These are phyloP conservation scores for Allolobophora icterica DNA, from an alignment of 2,888 invertebrate genomes.

Conservation along the genomic window DNA sequence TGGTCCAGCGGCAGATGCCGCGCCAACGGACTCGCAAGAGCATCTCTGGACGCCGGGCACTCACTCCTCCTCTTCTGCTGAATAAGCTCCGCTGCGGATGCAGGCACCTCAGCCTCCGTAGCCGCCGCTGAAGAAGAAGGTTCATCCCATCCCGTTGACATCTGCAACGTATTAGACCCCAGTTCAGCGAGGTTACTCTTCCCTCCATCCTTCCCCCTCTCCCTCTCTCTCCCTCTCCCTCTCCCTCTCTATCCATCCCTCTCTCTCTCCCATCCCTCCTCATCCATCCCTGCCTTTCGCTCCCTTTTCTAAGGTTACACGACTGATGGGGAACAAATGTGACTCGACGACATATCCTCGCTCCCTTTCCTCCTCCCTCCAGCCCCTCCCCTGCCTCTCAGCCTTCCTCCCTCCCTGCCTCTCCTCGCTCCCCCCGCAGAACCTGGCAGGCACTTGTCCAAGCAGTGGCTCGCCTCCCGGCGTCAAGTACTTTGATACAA, in stretches of 20 bases:
- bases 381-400: neutral
- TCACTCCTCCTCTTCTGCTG: slow-evolving; percentile 2
- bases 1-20: neutral
- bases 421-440: neutral
- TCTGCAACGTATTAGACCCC: too few relatives aligned
- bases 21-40: neutral
- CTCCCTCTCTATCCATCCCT: neutral
- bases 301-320: slow-evolving; percentile 9
- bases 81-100: neutral
- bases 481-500: slow-evolving; percentile 17
- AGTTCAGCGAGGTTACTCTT: slow-evolving; percentile 6
- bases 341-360: slow-evolving; percentile 17
- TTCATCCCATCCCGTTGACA: slow-evolving; percentile 7
- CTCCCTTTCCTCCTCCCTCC: neutral
- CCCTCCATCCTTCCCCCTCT: neutral
- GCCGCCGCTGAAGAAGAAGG: neutral
- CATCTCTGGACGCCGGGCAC: slow-evolving; percentile 11
- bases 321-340: slow-evolving; percentile 17
- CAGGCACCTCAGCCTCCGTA: neutral
- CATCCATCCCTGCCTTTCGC: neutral
- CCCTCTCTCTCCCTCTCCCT: neutral
- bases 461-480: neutral
- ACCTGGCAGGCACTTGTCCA: slow-evolving; percentile 8
- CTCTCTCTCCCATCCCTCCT: neutral
- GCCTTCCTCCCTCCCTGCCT: neutral